Evolutionary conservation across 1,140 invertebrate species (phyloP).

Genomic region (Maconellicoccus hirsutus): DNA sequence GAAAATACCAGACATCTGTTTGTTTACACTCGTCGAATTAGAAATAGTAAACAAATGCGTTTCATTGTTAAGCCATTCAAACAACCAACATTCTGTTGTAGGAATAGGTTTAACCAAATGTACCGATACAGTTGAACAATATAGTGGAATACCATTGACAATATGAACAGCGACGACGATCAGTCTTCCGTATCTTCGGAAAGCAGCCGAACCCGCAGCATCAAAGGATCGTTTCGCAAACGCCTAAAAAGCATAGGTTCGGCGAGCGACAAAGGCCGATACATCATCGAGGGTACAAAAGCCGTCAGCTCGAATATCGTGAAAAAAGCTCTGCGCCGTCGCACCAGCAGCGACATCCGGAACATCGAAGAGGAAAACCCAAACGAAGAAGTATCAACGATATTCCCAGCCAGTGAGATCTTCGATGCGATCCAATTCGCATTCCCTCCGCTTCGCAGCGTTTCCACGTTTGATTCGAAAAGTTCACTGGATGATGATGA

Average conservation of each 20-base stretch:
- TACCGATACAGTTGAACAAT: not conserved
- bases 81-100: not conserved
- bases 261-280: not conserved
- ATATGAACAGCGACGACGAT: slow-evolving; percentile 18
- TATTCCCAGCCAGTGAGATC: not conserved
- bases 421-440: slow-evolving; percentile 9
- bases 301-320: slow-evolving; percentile 1
- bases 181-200: slow-evolving; percentile 12
- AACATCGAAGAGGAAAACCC: not conserved
- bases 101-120: not conserved
- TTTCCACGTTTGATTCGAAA: not conserved
- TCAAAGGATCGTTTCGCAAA: slow-evolving; percentile 6
- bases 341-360: not conserved
- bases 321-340: not conserved
- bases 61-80: not conserved
- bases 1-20: not conserved
- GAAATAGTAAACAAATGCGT: not conserved
- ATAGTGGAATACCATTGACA: not conserved
- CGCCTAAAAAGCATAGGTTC: slow-evolving; percentile 3
- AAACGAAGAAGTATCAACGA: not conserved
- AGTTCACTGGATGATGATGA: not conserved
- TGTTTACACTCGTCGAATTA: not conserved
- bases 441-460: not conserved
- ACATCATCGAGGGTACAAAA: slow-evolving; percentile 2
- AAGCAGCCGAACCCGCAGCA: not conserved